These are phyloP conservation scores for Adela reaumurella DNA, from an alignment of 2,888 invertebrate species.

Conservation along the genomic window DNA sequence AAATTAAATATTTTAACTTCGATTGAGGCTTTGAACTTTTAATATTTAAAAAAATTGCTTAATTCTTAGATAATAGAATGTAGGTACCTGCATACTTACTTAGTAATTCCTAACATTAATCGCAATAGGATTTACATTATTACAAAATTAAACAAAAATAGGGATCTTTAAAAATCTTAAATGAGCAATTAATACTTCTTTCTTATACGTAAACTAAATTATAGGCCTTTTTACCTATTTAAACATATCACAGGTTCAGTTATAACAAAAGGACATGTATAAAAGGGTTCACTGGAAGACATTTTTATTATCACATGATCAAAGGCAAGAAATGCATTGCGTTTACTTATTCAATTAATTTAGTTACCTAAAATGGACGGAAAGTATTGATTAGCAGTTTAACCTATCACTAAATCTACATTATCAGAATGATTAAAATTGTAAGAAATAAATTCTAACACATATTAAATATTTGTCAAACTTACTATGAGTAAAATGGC, in stretches of 20 bases:
- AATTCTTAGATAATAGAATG: conserved; percentile 17
- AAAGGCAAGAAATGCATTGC: too few relatives aligned
- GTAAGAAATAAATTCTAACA: neutral
- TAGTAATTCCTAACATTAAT: too few relatives aligned
- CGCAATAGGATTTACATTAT: conserved; percentile 5
- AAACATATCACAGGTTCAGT: neutral
- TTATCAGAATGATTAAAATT: neutral
- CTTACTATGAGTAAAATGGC: neutral
- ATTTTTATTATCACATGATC: neutral
- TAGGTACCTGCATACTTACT: too few relatives aligned
- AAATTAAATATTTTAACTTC: neutral
- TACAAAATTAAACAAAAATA: conserved; percentile 3
- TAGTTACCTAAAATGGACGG: neutral
- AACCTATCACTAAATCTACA: conserved; percentile 7
- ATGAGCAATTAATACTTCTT: too few relatives aligned
- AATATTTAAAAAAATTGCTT: conserved; percentile 3
- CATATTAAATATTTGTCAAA: neutral
- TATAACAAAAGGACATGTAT: too few relatives aligned
- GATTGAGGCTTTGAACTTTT: conserved; percentile 3
- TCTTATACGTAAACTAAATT: too few relatives aligned
- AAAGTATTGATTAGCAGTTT: conserved; percentile 5
- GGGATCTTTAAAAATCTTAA: conserved; percentile 3
- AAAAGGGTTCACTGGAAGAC: neutral
- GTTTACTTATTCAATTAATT: neutral
- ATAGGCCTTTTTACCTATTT: neutral